Evolutionary conservation across 2,888 invertebrate species (phyloP), one percentile per base, ranked within the genome.

Genomic region (Synergus gifuensis): DNA sequence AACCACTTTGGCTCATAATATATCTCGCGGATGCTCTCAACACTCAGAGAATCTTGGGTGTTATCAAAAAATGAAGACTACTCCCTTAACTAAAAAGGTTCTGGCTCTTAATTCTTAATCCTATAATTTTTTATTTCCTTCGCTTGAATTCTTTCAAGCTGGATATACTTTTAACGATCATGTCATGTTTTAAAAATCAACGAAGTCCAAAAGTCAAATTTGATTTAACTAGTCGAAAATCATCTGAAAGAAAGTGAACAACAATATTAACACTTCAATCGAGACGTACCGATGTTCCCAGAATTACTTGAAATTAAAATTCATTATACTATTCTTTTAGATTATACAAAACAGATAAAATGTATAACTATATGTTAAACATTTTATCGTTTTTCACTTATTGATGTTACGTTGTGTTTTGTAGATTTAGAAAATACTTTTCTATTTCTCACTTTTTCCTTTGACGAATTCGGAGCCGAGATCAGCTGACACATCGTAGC

Each of bases 401-500:
- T 9, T 22, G 22, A 3, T 28, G n/a, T n/a, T n/a, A 54, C 9
- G 7, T 54, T 44, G 11, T 11, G 2, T 5, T 7, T n/a, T 9
- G n/a, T 54, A 54, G 54, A 9, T n/a, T 54, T 14, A 14, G 9
- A 54, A 9, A 18, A 22, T 12, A 67, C 12, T 7, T 18, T 46
- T 14, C 22, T 5, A 36, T 76, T 83, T 95, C 96, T 96, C 94
- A 96, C 96, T 96, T 93, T 96, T 96, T 92, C 96, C 96, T 93
- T 96, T 96, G 92, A 96, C 96, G 92, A 96, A 96, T 91, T 96
- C 96, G 87, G 95, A 95, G 88, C 93, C 90, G 85, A 90, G 88
- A 79, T 92, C 90, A 76, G 90, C 89, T 79, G 88, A 86, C 78
- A 89, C 91, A 88, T 89, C 81, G 85, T 87, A 84, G 86, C 83